These are phyloP conservation scores for Micronycteris hirsuta DNA, from an alignment of 2,113 vertebrate genomes.

Conservation along the genomic window DNA sequence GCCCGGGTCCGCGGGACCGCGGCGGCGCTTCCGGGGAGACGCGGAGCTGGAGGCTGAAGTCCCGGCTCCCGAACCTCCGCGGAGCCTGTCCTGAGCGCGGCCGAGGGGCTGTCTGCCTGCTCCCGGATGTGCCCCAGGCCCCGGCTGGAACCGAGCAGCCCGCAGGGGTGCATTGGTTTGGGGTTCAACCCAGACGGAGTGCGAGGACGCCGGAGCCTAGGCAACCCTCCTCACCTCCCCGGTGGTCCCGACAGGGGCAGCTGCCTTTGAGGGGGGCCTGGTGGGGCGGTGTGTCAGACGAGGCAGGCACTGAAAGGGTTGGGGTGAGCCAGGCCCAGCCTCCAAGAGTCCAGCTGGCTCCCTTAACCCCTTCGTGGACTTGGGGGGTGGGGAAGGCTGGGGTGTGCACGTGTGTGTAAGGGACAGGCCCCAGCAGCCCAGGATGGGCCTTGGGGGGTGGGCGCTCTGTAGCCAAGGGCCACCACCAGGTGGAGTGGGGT, in stretches of 20 bases:
- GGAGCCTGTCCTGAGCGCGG: not conserved
- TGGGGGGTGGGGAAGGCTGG: no score
- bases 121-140: no score
- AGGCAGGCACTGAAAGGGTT: not conserved
- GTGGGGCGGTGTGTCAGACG: not conserved
- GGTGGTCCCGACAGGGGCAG: accelerated
- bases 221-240: not conserved
- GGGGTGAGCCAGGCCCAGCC: no score
- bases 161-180: not conserved
- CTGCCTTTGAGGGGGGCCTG: not conserved
- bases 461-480: not conserved
- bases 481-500: accelerated
- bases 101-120: not conserved
- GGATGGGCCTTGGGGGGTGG: accelerated
- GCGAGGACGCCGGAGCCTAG: not conserved
- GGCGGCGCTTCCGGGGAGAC: not conserved
- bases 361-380: not conserved
- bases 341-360: not conserved
- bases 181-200: not conserved
- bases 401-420: not conserved
- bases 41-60: not conserved
- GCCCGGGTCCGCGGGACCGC: not conserved
- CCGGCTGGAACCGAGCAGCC: not conserved
- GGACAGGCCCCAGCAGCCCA: no score
- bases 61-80: not conserved